Base-by-base conservation (phyloP, 2,797 vertebrate species). In the Halcyon smyrnensis region DNA sequence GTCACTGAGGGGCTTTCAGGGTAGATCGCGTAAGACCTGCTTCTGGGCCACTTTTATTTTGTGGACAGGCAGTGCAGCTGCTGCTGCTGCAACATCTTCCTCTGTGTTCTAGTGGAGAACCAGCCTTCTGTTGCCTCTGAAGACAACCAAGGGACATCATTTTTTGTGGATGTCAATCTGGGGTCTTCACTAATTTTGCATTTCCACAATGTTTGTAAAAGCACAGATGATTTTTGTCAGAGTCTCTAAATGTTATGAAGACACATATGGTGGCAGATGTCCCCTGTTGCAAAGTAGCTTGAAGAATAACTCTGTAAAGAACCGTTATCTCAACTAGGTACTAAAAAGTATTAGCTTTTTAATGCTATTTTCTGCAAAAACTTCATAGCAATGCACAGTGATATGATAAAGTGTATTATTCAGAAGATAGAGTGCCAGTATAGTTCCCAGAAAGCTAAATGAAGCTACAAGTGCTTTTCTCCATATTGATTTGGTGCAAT, bases 191-290 rank as follows among this genome's bases (percentile, higher is more conserved):
- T 69, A 39, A 62, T 62, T 93, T 60, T 81, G n/a, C 46, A n/a
- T 89, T 92, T 83, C 68, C 37, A 62, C 39, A 36, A 4, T 51
- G 63, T 78, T 89, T 95, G 57, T 85, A 85, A 83, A 93, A 87
- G 65, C 64, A 39, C 17, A 46, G 75, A 69, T 81, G 37, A 91
- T 65, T 96, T 96, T 92, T 87, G 36, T 80, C 63, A 28, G 48
- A 63, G 57, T 89, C 57, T 92, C 64, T 62, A 24, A 75, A 48
- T 75, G 71, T 87, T 92, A 67, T 64, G 41, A 76, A 87, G 87
- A 59, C 70, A 74, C 53, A 70, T 59, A 63, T 68, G 73, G 56
- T 32, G 84, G 74, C 67, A 84, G 43, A 54, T 57, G 75, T 8
- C 68, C 79, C 18, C 53, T 71, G 34, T 70, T 62, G 24, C 19